A percentile compares a stretch with the other conserved stretches of the same genome.
Evolutionary conservation across 2,113 vertebrate genomes (phyloP).

Genomic region (Platysternon megacephalum): DNA sequence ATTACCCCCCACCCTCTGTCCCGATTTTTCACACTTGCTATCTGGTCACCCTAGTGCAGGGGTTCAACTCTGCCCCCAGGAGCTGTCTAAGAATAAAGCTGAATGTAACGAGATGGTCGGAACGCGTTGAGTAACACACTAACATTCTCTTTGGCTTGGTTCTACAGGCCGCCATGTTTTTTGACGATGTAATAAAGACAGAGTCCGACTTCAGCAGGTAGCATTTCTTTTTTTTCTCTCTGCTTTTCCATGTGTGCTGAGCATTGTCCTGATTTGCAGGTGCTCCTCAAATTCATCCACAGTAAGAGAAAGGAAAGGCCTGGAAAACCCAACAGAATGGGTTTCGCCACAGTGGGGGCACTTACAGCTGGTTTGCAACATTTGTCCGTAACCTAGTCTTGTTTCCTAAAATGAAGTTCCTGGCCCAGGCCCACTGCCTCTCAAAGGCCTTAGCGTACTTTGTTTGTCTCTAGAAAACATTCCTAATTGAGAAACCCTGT

Average conservation of each 20-base stretch:
- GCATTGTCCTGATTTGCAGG: rapidly evolving
- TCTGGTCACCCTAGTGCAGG: no score
- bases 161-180: slow-evolving; percentile 60
- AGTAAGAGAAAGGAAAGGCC: neutral
- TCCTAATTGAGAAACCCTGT: neutral
- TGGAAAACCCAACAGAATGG: rapidly evolving
- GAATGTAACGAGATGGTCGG: neutral
- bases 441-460: neutral
- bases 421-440: neutral
- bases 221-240: neutral
- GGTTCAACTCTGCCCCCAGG: neutral
- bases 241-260: rapidly evolving
- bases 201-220: slow-evolving; percentile 67
- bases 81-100: neutral
- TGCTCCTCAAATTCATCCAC: neutral
- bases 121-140: neutral
- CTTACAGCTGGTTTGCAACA: neutral
- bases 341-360: rapidly evolving
- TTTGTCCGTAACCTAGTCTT: rapidly evolving
- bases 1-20: no score
- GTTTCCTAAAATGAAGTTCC: neutral
- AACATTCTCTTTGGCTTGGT: neutral
- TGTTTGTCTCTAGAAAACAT: neutral
- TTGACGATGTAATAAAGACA: neutral
- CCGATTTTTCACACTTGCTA: no score